A percentile compares a stretch with the other conserved stretches of the same genome.
Evolutionary conservation across 2,888 invertebrate genomes (phyloP).

Genomic region (Eupithecia insigniata): DNA sequence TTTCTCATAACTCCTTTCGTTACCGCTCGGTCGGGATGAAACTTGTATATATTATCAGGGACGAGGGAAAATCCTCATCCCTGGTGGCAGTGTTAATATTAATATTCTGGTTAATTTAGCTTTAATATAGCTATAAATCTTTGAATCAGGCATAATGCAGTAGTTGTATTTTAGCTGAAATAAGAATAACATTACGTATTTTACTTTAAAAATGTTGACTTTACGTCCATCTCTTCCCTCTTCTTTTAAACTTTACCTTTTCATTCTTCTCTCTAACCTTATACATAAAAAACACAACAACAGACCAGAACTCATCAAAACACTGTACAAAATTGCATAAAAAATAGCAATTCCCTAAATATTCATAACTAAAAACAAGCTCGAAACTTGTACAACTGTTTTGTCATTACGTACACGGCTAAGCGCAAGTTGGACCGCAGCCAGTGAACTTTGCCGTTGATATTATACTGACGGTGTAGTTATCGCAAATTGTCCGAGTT

Average conservation of each 20-base stretch:
- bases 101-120: no score
- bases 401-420: conserved; percentile 28
- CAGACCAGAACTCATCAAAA: background rate
- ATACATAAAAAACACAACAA: background rate
- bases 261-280: background rate
- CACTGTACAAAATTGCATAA: conserved; percentile 6
- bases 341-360: conserved; percentile 13
- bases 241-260: background rate
- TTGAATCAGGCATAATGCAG: no score
- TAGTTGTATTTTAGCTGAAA: no score
- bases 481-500: conserved; percentile 21
- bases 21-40: no score
- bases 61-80: no score
- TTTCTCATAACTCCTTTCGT: no score
- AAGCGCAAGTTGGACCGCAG: conserved; percentile 25
- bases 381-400: conserved; percentile 22
- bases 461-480: conserved; percentile 12
- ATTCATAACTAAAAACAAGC: conserved; percentile 11
- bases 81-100: no score
- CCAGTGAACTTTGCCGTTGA: conserved; percentile 24
- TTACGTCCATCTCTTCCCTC: background rate
- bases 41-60: no score
- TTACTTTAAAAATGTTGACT: background rate
- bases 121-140: no score
- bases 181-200: no score